These are phyloP conservation scores for Noctua pronuba DNA, from an alignment of 2,888 invertebrate species.

Conservation along the genomic window DNA sequence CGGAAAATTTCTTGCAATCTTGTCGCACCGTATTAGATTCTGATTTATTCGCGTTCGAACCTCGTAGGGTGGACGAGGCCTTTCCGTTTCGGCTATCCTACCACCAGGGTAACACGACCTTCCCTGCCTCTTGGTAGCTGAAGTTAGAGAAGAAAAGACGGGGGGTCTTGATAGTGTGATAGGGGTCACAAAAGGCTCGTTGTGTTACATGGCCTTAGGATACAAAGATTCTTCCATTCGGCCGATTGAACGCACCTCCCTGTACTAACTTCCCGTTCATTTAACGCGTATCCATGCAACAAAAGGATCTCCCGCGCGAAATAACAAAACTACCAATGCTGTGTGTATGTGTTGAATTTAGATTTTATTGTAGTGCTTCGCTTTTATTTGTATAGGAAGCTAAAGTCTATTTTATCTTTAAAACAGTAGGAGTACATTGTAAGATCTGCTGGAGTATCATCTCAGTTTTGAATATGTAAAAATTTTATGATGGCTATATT, in stretches of 20 bases:
- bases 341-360: slow-evolving; percentile 76
- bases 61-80: slow-evolving; percentile 84
- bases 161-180: slow-evolving; percentile 70
- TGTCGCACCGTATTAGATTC: slow-evolving; percentile 87
- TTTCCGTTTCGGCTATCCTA: slow-evolving; percentile 75
- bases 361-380: slow-evolving; percentile 67
- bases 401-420: neutral
- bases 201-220: slow-evolving; percentile 85
- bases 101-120: slow-evolving; percentile 76
- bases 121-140: slow-evolving; percentile 63
- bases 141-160: slow-evolving; percentile 53
- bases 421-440: neutral
- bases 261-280: slow-evolving; percentile 89
- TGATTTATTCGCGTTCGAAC: slow-evolving; percentile 86
- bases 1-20: slow-evolving; percentile 86
- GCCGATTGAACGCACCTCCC: slow-evolving; percentile 88
- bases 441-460: neutral
- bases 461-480: neutral
- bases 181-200: slow-evolving; percentile 79
- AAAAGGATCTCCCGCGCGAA: slow-evolving; percentile 88
- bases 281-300: slow-evolving; percentile 89
- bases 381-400: slow-evolving; percentile 21
- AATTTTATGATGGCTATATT: neutral
- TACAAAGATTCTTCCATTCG: slow-evolving; percentile 88
- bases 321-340: slow-evolving; percentile 89